phyloP scores from a whole-genome alignment of 2,797 vertebrate species.

The Microtus obscurus region DNA sequence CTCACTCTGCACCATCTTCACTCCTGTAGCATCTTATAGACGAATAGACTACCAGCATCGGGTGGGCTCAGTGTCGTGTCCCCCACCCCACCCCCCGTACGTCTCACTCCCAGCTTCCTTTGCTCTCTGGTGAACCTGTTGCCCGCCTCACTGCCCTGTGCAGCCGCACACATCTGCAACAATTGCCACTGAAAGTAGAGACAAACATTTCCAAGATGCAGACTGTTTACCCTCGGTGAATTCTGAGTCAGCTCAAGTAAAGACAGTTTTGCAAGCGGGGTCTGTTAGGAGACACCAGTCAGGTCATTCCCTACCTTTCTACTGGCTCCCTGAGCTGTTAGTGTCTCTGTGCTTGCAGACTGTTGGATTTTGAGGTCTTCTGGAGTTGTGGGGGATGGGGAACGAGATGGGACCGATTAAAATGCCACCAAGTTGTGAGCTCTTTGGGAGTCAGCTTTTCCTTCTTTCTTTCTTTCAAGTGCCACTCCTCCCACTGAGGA shows the following conservation, averaged over 20 bases:
- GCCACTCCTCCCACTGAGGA: background rate
- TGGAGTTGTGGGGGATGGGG: background rate
- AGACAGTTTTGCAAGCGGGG: background rate
- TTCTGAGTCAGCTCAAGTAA: background rate
- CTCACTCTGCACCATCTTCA: background rate
- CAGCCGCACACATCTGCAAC: background rate
- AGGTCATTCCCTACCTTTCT: background rate
- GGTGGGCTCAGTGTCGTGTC: no score
- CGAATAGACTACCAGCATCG: background rate
- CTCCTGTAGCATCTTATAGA: background rate
- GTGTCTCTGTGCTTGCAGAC: background rate
- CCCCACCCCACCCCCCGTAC: fast-evolving
- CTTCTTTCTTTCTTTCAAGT: background rate
- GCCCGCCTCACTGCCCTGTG: background rate
- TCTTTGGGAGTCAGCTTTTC: background rate
- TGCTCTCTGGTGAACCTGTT: background rate
- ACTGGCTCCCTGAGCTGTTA: background rate
- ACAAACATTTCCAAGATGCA: background rate
- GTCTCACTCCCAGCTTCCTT: background rate
- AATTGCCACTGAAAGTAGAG: background rate
- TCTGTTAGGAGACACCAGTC: background rate
- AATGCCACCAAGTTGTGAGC: background rate
- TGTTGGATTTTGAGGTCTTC: background rate
- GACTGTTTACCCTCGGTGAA: background rate
- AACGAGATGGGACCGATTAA: background rate